A percentile compares a stretch with the other conserved stretches of the same genome.
Evolutionary conservation across 2,797 vertebrate species (phyloP).

Genomic region (Notolepis coatsorum): DNA sequence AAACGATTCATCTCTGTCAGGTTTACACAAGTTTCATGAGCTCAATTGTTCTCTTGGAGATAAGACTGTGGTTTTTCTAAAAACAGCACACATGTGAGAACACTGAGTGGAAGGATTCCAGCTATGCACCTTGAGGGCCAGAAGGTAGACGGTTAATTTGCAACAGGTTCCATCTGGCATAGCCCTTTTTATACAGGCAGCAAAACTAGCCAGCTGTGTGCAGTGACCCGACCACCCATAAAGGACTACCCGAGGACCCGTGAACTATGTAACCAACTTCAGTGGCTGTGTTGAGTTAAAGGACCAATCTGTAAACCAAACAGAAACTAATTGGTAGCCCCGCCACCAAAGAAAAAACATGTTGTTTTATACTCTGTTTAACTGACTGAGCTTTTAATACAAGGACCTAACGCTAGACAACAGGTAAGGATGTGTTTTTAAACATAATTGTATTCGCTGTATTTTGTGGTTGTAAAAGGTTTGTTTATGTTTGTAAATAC

Average conservation of each 20-base stretch:
- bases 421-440: too few relatives aligned
- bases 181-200: constrained; percentile 23
- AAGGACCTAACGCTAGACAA: too few relatives aligned
- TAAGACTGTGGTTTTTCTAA: constrained; percentile 8
- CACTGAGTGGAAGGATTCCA: constrained; percentile 6
- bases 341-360: too few relatives aligned
- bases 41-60: constrained; percentile 1
- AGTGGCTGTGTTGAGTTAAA: constrained; percentile 2
- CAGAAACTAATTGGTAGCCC: too few relatives aligned
- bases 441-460: too few relatives aligned
- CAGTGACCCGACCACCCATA: constrained; percentile 1
- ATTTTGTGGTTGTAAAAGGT: too few relatives aligned
- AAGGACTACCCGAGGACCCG: constrained; percentile 15
- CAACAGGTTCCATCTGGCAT: constrained; percentile 35
- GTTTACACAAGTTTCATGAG: constrained; percentile 22
- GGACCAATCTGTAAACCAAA: too few relatives aligned
- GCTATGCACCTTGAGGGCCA: constrained; percentile 7
- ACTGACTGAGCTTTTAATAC: too few relatives aligned
- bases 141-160: constrained; percentile 36
- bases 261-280: neutral
- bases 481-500: too few relatives aligned
- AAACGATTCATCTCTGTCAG: constrained; percentile 8
- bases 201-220: constrained; percentile 6
- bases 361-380: too few relatives aligned
- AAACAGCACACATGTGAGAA: constrained; percentile 16